Percentiles rank a stretch among this genome's conserved stretches.
phyloP scores from a whole-genome alignment of 35 echinoderm and acorn worm genomes.

The Lytechinus variegatus region DNA sequence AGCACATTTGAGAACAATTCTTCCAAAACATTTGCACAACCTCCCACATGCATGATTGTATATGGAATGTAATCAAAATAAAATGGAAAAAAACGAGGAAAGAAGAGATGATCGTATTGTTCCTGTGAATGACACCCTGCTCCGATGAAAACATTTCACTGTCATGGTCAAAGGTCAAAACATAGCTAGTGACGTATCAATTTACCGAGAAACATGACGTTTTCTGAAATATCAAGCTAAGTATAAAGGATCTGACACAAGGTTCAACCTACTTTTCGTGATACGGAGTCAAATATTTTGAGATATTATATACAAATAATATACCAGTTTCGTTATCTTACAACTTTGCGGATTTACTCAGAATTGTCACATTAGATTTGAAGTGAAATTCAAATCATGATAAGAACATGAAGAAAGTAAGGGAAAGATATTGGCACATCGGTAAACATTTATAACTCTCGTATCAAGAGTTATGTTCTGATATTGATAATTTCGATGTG shows the following conservation, averaged over 20 bases:
- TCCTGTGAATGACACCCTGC: not conserved
- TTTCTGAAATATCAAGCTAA: not conserved
- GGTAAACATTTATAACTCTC: too few relatives aligned
- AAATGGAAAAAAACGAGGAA: not conserved
- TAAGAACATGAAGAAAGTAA: too few relatives aligned
- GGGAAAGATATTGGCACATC: too few relatives aligned
- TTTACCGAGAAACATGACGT: not conserved
- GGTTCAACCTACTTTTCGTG: not conserved
- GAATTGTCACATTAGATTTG: too few relatives aligned
- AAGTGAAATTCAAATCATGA: too few relatives aligned
- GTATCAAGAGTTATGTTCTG: too few relatives aligned
- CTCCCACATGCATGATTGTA: not conserved
- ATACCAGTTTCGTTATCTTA: too few relatives aligned
- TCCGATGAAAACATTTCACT: not conserved
- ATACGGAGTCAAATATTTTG: not conserved
- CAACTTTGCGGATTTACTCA: too few relatives aligned
- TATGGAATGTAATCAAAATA: not conserved
- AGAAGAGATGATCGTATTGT: not conserved
- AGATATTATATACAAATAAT: too few relatives aligned
- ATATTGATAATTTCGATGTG: too few relatives aligned
- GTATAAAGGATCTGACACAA: not conserved
- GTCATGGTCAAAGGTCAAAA: slow-evolving; percentile 11
- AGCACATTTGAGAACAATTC: not conserved
- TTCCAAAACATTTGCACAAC: not conserved
- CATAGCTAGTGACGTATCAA: not conserved